Percentiles rank a stretch among this genome's conserved stretches.
Evolutionary conservation across 1,140 invertebrate species (phyloP).

Genomic region (Meteorus sp.): DNA sequence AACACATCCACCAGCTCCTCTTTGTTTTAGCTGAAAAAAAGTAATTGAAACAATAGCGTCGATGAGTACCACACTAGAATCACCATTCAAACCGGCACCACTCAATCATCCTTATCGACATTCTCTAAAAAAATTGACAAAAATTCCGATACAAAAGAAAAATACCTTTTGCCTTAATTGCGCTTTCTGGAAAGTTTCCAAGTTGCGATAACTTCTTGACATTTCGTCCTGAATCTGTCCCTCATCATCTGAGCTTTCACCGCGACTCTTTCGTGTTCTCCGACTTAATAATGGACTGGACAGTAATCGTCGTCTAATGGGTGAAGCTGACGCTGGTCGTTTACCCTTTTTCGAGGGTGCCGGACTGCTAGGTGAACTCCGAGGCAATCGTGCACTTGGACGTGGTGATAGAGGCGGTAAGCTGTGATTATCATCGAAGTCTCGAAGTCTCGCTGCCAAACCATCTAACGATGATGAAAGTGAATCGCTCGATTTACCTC

Average conservation of each 20-base stretch:
- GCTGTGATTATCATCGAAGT: slow-evolving; percentile 54
- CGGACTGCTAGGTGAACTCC: slow-evolving; percentile 72
- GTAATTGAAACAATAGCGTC: too few species aligned
- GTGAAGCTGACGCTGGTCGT: slow-evolving; percentile 76
- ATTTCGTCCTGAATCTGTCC: slow-evolving; percentile 67
- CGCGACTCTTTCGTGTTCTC: slow-evolving; percentile 72
- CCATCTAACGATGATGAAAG: slow-evolving; percentile 53
- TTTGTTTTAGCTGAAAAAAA: slow-evolving; percentile 64
- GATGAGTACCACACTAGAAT: too few species aligned
- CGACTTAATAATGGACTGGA: slow-evolving; percentile 79
- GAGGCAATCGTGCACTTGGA: slow-evolving; percentile 62
- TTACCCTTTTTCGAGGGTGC: slow-evolving; percentile 72
- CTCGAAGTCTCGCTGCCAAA: slow-evolving; percentile 48
- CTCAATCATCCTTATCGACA: too few species aligned
- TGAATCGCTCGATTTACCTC: slow-evolving; percentile 50
- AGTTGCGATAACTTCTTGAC: slow-evolving; percentile 75
- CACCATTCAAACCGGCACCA: too few species aligned
- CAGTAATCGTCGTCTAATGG: slow-evolving; percentile 73
- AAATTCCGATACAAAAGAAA: too few species aligned
- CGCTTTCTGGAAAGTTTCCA: slow-evolving; percentile 94
- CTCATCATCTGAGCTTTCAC: slow-evolving; percentile 88
- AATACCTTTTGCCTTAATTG: slow-evolving; percentile 88
- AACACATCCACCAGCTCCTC: slow-evolving; percentile 53
- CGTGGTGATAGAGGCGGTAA: slow-evolving; percentile 56
- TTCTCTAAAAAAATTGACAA: neutral